Conservation (phyloP, 2,113 vertebrate species). For the Nesogale talazaci region DNA sequence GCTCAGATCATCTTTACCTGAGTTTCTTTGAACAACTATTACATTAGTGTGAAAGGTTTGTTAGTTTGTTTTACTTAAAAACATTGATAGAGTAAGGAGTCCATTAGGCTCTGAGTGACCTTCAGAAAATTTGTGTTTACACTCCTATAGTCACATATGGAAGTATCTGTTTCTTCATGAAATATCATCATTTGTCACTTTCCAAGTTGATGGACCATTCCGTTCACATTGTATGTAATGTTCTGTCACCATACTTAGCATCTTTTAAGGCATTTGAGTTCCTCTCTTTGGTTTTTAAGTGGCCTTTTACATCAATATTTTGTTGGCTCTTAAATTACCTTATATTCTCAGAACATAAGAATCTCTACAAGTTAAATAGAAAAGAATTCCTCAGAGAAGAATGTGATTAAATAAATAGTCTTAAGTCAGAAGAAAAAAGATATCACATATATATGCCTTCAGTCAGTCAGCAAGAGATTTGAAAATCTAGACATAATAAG, state of each 20-base stretch:
- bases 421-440: slow-evolving; percentile 39
- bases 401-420: neutral
- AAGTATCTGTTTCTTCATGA: neutral
- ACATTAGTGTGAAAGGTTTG: neutral
- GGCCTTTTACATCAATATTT: neutral
- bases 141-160: neutral
- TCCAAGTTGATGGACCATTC: neutral
- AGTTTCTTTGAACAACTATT: neutral
- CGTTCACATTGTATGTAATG: neutral
- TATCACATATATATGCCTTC: neutral
- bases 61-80: neutral
- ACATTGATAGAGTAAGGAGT: neutral
- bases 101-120: neutral
- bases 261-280: neutral
- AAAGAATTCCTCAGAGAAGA: neutral
- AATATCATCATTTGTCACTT: neutral
- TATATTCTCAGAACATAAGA: neutral
- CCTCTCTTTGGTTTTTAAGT: neutral
- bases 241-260: neutral
- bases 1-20: neutral
- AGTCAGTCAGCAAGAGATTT: neutral
- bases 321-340: neutral
- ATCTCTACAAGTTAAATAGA: neutral
- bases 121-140: neutral
- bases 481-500: no score